phyloP scores from a whole-genome alignment of 2,797 vertebrate genomes.

The Pantherophis alleghaniensis region DNA sequence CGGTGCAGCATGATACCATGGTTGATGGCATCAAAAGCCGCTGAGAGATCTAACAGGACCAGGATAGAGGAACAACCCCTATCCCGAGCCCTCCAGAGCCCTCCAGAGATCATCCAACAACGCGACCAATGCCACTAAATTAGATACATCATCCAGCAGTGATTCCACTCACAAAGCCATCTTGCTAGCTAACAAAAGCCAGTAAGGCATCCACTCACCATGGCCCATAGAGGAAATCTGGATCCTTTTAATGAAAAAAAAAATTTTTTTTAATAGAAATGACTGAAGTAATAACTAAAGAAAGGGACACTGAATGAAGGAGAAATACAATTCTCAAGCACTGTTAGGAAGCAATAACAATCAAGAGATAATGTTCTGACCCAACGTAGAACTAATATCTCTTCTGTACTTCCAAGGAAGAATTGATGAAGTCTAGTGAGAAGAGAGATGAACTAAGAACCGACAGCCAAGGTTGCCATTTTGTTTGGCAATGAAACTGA shows the following conservation, averaged over 20 bases:
- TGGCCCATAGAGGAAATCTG: neutral
- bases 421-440: neutral
- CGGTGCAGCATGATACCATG: too few relatives aligned
- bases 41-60: too few relatives aligned
- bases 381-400: too few relatives aligned
- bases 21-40: too few relatives aligned
- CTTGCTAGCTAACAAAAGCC: neutral
- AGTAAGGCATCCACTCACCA: neutral
- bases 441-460: neutral
- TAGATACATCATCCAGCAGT: neutral
- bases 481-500: neutral
- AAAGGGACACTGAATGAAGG: conserved; percentile 6
- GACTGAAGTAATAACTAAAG: conserved; percentile 17
- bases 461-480: neutral
- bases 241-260: conserved; percentile 16
- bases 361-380: neutral
- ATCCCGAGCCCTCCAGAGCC: too few relatives aligned
- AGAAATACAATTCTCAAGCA: neutral
- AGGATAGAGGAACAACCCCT: too few relatives aligned
- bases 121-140: neutral
- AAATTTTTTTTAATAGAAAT: neutral
- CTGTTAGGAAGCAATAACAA: neutral
- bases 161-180: neutral
- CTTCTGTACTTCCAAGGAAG: neutral
- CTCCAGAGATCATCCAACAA: too few relatives aligned